Evolutionary conservation across 2,797 vertebrate genomes (phyloP), one percentile per base, ranked within the genome.

Genomic region (Schizopygopsis malacanthus): DNA sequence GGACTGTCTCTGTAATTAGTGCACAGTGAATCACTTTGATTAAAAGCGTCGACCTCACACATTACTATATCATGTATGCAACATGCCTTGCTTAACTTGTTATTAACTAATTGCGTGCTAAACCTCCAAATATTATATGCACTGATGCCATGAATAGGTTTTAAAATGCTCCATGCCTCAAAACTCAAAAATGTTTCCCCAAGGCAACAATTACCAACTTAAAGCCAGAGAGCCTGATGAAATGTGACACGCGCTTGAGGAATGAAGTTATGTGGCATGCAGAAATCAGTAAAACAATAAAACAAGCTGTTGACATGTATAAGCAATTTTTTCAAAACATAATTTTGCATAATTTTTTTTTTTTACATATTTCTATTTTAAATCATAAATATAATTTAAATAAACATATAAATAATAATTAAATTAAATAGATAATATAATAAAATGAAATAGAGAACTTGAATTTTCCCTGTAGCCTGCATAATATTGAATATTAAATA

Each of bases 1-100:
- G 25, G 45, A 73, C 79, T 70, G 39, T 81, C 67, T 50, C 25
- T 72, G 79, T 75, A 56, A 87, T 80, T 80, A 75, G 43, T 69
- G 79, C 13, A 69, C 82, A 37, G 65, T 79, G 33, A 63, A 61
- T 84, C 39, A 78, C 43, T 72, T 76, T 77, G 37, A 87, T 50
- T 85, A 85, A 69, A 79, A 80, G 45, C 12, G 11, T 52, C 15
- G 7, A 81, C 69, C 56, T 20, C 78, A 73, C 69, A 85, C 43
- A 85, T 65, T 81, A 61, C 71, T 37, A 50, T 79, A 73, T 75
- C 15, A 81, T 63, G 15, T 41, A 72, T 43, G 16, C 43, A 63
- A 84, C 54, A 13, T 78, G 33, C 37, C 63, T n/a, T 10, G 25
- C 41, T 75, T 22, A 72, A 39, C 75, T 61, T 85, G 67, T 77